A percentile compares a stretch with the other conserved stretches of the same genome.
Conservation (phyloP, 1,140 invertebrate species). For the Drosophila varians region DNA sequence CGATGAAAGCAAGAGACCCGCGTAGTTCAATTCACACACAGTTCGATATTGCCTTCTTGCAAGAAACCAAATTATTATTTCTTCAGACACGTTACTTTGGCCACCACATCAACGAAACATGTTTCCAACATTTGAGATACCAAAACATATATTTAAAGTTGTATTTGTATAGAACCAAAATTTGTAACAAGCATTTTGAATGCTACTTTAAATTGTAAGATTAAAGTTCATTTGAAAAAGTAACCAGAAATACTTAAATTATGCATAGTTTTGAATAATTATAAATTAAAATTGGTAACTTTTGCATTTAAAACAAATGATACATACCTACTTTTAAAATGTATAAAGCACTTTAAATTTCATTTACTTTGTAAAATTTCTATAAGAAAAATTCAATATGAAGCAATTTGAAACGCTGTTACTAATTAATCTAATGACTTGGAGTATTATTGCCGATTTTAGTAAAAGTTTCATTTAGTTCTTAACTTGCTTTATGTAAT, state of each 20-base stretch:
- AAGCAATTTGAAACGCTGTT: conserved; percentile 40
- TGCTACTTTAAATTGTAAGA: conserved; percentile 53
- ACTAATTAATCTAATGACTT: conserved; percentile 53
- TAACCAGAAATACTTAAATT: conserved; percentile 13
- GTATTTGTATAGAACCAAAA: conserved; percentile 37
- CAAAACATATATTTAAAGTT: conserved; percentile 53
- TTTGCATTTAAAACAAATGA: conserved; percentile 64
- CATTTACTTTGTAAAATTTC: conserved; percentile 45
- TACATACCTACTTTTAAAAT: conserved; percentile 47
- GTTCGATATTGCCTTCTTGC: conserved; percentile 23
- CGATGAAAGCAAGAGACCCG: conserved; percentile 32
- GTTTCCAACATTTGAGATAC: conserved; percentile 64
- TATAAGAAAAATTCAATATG: conserved; percentile 49
- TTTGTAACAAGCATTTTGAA: conserved; percentile 62
- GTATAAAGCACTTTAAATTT: conserved; percentile 58
- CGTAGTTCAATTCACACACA: conserved; percentile 56
- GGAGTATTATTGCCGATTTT: conserved; percentile 59
- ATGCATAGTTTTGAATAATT: conserved; percentile 42
- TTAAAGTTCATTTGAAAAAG: conserved; percentile 27
- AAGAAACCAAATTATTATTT: conserved; percentile 4
- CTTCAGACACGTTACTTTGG: conserved; percentile 3
- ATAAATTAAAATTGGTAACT: conserved; percentile 53
- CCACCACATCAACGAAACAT: conserved; percentile 25
- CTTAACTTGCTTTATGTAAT: conserved; percentile 66
- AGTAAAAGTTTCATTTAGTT: conserved; percentile 65